Conservation (phyloP, 2,888 invertebrate species). For the Luffia ferchaultella region DNA sequence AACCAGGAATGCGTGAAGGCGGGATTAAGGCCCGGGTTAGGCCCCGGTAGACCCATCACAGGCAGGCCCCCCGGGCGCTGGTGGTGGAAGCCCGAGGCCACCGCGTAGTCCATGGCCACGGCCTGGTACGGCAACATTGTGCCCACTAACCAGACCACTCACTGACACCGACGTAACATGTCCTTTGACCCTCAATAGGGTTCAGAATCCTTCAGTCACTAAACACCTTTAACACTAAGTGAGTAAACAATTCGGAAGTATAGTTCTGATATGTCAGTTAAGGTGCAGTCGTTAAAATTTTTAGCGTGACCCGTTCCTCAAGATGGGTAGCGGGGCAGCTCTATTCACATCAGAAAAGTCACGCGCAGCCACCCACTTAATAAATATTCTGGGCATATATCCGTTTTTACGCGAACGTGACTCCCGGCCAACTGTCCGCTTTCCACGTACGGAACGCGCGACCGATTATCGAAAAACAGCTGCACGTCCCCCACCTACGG, state of each 20-base stretch:
- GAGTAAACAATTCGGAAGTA: too few relatives aligned
- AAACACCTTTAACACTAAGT: too few relatives aligned
- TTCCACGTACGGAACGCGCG: constrained; percentile 65
- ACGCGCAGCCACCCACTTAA: constrained; percentile 66
- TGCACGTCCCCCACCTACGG: constrained; percentile 62
- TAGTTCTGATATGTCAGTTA: constrained; percentile 6
- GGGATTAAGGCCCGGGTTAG: constrained; percentile 67
- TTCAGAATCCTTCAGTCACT: too few relatives aligned
- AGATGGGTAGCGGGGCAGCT: too few relatives aligned
- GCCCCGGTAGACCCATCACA: constrained; percentile 61
- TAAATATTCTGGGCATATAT: constrained; percentile 71
- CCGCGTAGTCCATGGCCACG: constrained; percentile 87
- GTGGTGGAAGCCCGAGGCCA: constrained; percentile 61
- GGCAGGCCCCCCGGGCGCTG: constrained; percentile 60
- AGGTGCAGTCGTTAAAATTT: constrained; percentile 20
- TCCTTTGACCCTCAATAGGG: neutral
- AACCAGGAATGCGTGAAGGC: constrained; percentile 96
- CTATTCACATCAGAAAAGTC: constrained; percentile 62
- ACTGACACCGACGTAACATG: constrained; percentile 14
- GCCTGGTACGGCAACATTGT: constrained; percentile 88
- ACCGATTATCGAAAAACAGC: constrained; percentile 66
- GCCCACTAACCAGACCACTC: constrained; percentile 28
- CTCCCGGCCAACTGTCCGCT: constrained; percentile 59
- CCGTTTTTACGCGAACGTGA: constrained; percentile 67
- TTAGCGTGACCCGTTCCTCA: constrained; percentile 19